A percentile compares a stretch with the other conserved stretches of the same genome.
Conservation (phyloP, 1,140 invertebrate genomes). For the Drosophila sulfurigaster region DNA sequence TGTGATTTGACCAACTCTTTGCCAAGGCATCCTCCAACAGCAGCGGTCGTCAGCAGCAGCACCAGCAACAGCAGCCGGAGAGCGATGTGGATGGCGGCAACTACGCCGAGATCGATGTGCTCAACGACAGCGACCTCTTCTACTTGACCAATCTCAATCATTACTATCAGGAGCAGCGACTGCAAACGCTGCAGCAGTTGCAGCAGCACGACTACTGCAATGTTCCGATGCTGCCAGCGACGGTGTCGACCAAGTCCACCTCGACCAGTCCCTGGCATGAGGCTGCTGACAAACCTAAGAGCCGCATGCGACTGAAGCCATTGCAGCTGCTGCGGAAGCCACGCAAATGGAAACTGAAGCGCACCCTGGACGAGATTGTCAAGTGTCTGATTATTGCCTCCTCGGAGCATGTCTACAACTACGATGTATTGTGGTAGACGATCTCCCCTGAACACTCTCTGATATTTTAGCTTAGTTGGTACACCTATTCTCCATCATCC, state of each 20-base stretch:
- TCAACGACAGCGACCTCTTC: constrained; percentile 73
- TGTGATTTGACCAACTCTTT: constrained; percentile 84
- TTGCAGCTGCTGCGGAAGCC: constrained; percentile 58
- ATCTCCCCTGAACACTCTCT: background rate
- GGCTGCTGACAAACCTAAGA: constrained; percentile 33
- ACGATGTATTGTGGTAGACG: constrained; percentile 71
- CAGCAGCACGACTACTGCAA: constrained; percentile 53
- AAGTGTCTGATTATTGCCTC: constrained; percentile 74
- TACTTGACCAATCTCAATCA: constrained; percentile 80
- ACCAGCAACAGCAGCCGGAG: constrained; percentile 28
- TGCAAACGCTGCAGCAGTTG: constrained; percentile 50
- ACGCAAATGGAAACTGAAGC: constrained; percentile 64
- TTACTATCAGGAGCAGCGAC: constrained; percentile 73
- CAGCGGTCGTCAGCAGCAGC: background rate
- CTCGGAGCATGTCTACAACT: constrained; percentile 73
- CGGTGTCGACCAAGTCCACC: constrained; percentile 54
- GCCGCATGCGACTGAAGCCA: constrained; percentile 31
- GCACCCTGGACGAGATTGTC: constrained; percentile 65
- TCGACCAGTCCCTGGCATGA: constrained; percentile 67
- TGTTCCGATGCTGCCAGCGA: constrained; percentile 28
- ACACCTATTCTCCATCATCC: background rate
- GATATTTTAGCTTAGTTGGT: background rate
- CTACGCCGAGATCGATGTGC: constrained; percentile 81
- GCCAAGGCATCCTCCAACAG: constrained; percentile 54
- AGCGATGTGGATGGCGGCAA: constrained; percentile 48